Percentiles rank a stretch among this genome's conserved stretches.
Conservation (phyloP, 1,140 invertebrate genomes). For the Ips typographus region DNA sequence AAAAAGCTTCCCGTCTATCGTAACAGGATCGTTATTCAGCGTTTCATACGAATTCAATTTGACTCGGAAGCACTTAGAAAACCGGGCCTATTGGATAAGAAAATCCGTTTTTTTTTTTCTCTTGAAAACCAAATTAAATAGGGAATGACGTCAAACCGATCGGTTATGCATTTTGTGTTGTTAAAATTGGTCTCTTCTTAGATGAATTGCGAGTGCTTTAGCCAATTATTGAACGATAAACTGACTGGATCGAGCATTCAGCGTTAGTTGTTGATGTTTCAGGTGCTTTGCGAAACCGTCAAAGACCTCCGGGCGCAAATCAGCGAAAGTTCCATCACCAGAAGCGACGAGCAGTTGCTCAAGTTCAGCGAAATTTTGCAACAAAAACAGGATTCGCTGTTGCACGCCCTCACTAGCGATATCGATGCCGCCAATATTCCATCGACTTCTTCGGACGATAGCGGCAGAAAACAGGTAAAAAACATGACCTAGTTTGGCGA, state of each 20-base stretch:
- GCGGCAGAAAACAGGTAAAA: constrained; percentile 30
- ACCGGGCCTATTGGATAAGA: not conserved
- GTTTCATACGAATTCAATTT: not conserved
- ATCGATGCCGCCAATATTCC: constrained; percentile 20
- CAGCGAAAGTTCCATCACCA: constrained; percentile 58
- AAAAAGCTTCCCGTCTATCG: too few species aligned
- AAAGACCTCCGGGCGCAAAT: constrained; percentile 73
- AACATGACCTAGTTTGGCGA: not conserved
- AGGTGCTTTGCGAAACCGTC: constrained; percentile 76
- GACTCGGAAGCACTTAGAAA: not conserved
- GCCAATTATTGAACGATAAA: not conserved
- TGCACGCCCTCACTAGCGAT: constrained; percentile 70
- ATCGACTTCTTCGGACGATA: constrained; percentile 37
- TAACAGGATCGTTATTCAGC: not conserved
- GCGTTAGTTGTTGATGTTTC: constrained; percentile 18
- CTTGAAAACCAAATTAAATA: not conserved
- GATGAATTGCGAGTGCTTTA: too few species aligned
- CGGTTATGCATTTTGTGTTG: not conserved
- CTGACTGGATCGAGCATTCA: not conserved
- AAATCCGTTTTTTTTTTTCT: not conserved
- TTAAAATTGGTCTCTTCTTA: too few species aligned
- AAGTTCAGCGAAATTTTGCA: constrained; percentile 74
- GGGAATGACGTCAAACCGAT: not conserved
- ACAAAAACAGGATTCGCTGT: constrained; percentile 74
- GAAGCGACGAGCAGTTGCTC: constrained; percentile 63